Percentiles rank a stretch among this genome's conserved stretches.
phyloP scores from a whole-genome alignment of 2,888 invertebrate species.

The Cheilosia impressa region DNA sequence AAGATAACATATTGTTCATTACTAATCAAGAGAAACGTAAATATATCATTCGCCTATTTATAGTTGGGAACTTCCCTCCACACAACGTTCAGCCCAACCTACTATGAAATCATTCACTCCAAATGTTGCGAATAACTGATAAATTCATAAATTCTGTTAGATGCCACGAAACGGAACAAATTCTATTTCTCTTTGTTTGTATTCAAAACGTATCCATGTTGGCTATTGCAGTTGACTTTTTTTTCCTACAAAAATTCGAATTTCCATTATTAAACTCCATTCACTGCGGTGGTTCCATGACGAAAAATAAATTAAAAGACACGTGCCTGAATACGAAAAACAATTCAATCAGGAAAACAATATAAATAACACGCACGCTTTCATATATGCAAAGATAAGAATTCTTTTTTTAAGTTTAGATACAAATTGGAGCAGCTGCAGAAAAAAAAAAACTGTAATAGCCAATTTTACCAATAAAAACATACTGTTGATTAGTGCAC shows the following conservation, averaged over 20 bases:
- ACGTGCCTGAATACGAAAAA: conserved; percentile 16
- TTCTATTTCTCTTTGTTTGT: conserved; percentile 3
- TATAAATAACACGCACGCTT: neutral
- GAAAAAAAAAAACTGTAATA: conserved; percentile 18
- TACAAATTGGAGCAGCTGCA: neutral
- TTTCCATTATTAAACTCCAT: neutral
- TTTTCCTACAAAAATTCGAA: neutral
- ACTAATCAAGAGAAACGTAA: too few species aligned
- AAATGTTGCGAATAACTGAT: conserved; percentile 18
- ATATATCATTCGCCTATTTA: too few species aligned
- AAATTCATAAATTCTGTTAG: conserved; percentile 42
- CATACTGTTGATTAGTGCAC: conserved; percentile 30
- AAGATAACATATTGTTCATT: too few species aligned
- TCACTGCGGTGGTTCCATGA: neutral
- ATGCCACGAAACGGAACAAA: conserved; percentile 27
- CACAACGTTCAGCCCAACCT: conserved; percentile 32
- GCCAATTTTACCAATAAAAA: conserved; percentile 25
- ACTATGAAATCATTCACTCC: conserved; percentile 9
- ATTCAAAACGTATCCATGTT: conserved; percentile 27
- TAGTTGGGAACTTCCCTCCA: neutral
- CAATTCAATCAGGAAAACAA: neutral
- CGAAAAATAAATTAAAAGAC: neutral
- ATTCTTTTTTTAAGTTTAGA: neutral
- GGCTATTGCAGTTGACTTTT: conserved; percentile 32
- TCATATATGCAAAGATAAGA: conserved; percentile 14